Percentiles rank a stretch among this genome's conserved stretches.
Evolutionary conservation across 1,140 invertebrate genomes (phyloP).

Genomic region (Aphidius gifuensis): DNA sequence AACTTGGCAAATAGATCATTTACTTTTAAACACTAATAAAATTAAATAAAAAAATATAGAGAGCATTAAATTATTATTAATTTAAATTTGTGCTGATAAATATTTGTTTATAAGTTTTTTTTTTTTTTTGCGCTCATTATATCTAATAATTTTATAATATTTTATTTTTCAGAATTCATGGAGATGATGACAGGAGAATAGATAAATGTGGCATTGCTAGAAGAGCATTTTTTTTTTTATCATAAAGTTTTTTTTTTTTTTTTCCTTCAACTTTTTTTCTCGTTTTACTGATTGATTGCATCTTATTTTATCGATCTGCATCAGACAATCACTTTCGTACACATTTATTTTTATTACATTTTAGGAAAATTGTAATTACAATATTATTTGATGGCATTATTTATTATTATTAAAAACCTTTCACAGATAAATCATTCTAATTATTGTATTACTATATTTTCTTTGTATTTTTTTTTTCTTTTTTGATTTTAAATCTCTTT

Average conservation of each 20-base stretch:
- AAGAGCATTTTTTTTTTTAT: constrained; percentile 13
- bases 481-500: background rate
- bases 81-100: no score
- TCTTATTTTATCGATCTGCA: no score
- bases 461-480: background rate
- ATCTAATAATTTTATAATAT: no score
- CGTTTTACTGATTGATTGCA: no score
- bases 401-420: background rate
- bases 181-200: constrained; percentile 95
- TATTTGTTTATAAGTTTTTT: no score
- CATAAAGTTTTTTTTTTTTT: constrained; percentile 1
- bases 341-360: constrained; percentile 7
- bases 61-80: background rate
- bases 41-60: background rate
- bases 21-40: background rate
- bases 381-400: background rate
- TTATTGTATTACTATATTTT: background rate
- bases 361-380: no score
- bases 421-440: background rate
- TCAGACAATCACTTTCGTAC: constrained; percentile 5
- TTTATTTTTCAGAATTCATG: constrained; percentile 82
- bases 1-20: constrained; percentile 14
- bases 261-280: no score
- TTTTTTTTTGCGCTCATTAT: no score
- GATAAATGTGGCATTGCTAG: constrained; percentile 31